Evolutionary conservation across 1,140 invertebrate species (phyloP).

Genomic region (Heliothis subflexa): DNA sequence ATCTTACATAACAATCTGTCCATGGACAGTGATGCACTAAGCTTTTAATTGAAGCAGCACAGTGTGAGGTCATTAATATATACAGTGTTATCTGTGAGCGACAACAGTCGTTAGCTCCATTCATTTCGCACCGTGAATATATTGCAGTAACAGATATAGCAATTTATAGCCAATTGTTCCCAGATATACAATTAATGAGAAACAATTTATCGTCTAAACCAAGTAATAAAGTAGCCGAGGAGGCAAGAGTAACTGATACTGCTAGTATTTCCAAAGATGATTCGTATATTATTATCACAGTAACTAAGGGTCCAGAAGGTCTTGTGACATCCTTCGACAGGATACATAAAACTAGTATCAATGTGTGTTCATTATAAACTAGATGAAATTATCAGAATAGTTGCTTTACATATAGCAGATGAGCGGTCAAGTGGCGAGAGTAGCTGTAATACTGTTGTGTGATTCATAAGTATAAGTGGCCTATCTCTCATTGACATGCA

Average conservation of each 20-base stretch:
- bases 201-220: conserved; percentile 38
- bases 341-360: conserved; percentile 15
- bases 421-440: conserved; percentile 9
- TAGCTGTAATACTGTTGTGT: neutral
- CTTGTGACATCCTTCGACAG: conserved; percentile 16
- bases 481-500: neutral
- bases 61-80: conserved; percentile 36
- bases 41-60: conserved; percentile 39
- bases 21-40: conserved; percentile 22
- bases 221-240: neutral
- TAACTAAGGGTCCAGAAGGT: neutral
- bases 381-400: conserved; percentile 27
- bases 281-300: neutral
- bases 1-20: conserved; percentile 28
- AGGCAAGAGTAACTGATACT: neutral
- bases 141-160: conserved; percentile 31
- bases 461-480: neutral
- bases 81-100: conserved; percentile 26
- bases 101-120: conserved; percentile 27
- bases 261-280: neutral
- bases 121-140: conserved; percentile 36
- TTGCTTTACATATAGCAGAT: conserved; percentile 22
- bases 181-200: conserved; percentile 32
- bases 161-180: conserved; percentile 59
- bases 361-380: neutral